phyloP scores from a whole-genome alignment of 64 coral and sea anemone species.

The Trachythela sp. region DNA sequence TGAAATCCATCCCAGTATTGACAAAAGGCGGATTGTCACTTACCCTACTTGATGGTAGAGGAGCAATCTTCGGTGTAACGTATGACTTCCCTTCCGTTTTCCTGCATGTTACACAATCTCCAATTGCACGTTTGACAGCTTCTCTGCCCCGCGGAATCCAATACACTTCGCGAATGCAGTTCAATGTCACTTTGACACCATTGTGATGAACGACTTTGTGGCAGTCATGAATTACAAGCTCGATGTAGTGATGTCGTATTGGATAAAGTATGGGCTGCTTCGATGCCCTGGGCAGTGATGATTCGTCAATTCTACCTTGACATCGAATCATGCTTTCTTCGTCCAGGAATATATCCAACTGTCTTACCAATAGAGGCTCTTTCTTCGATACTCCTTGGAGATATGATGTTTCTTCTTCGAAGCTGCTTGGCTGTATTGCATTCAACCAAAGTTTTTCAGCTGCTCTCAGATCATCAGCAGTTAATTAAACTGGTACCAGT shows the following conservation, averaged over 20 bases:
- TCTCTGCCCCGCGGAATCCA: background rate
- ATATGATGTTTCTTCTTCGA: background rate
- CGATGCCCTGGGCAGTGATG: background rate
- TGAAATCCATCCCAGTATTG: background rate
- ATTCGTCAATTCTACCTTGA: background rate
- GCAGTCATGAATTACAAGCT: background rate
- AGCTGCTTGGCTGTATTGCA: background rate
- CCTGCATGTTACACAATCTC: background rate
- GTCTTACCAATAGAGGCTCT: background rate
- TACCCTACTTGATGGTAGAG: background rate
- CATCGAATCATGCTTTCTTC: background rate
- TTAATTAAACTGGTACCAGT: background rate
- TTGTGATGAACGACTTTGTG: background rate
- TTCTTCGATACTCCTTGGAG: background rate
- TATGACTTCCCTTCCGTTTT: background rate
- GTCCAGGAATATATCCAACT: background rate
- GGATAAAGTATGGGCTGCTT: background rate
- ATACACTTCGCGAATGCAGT: background rate
- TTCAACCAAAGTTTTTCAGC: background rate
- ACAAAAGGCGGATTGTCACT: background rate
- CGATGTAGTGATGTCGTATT: background rate
- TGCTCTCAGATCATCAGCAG: background rate
- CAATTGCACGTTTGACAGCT: background rate
- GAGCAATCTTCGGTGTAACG: background rate
- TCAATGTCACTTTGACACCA: background rate